Percentiles rank a stretch among this genome's conserved stretches.
These are phyloP conservation scores for Polyommatus icarus DNA, from an alignment of 2,888 invertebrate genomes.

Conservation along the genomic window DNA sequence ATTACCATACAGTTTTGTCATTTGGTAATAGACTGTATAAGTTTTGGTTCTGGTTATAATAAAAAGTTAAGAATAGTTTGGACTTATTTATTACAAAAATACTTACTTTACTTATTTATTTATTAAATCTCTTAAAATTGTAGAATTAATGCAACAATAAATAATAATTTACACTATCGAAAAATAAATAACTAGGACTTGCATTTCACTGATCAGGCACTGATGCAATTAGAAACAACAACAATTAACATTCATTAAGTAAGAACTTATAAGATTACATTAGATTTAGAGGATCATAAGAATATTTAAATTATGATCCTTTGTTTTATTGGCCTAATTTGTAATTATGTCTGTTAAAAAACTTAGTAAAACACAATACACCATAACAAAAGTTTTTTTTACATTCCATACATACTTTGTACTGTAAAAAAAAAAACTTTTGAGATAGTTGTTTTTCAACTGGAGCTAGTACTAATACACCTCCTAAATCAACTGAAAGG, in stretches of 20 bases:
- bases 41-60: neutral
- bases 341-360: too few relatives aligned
- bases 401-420: too few relatives aligned
- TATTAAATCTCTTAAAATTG: neutral
- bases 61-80: neutral
- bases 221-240: too few relatives aligned
- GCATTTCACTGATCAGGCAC: too few relatives aligned
- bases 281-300: too few relatives aligned
- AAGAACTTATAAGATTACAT: too few relatives aligned
- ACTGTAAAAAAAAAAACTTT: neutral
- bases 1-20: neutral
- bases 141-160: neutral
- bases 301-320: too few relatives aligned
- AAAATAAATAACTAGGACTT: constrained; percentile 27
- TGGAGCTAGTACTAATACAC: neutral
- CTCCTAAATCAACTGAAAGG: neutral
- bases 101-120: neutral
- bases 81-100: constrained; percentile 11
- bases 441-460: neutral
- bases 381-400: too few relatives aligned
- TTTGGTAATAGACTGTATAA: neutral
- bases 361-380: too few relatives aligned
- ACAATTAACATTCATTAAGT: too few relatives aligned
- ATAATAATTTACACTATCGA: constrained; percentile 24
- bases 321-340: too few relatives aligned